A percentile compares a stretch with the other conserved stretches of the same genome.
These are phyloP conservation scores for Alcedo atthis DNA, from an alignment of 2,797 vertebrate genomes.

Conservation along the genomic window DNA sequence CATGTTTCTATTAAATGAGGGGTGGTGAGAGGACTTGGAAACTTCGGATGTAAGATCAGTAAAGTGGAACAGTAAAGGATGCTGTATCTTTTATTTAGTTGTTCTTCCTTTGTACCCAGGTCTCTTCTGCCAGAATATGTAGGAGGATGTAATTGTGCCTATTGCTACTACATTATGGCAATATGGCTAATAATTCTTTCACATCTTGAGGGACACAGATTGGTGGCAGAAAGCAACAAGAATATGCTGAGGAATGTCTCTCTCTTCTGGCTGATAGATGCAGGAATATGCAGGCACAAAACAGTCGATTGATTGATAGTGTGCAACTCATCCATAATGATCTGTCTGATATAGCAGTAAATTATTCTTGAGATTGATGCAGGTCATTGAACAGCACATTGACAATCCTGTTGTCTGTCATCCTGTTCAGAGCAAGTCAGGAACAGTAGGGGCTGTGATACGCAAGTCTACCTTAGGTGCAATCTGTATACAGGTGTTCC, in stretches of 20 bases:
- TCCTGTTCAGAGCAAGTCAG: slow-evolving; percentile 42
- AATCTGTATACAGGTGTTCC: slow-evolving; percentile 3
- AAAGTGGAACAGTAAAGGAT: not conserved
- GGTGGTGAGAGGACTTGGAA: not conserved
- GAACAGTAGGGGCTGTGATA: slow-evolving; percentile 31
- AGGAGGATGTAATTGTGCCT: not conserved
- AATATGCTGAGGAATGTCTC: slow-evolving; percentile 42
- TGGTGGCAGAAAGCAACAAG: slow-evolving; percentile 47
- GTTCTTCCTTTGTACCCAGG: not conserved
- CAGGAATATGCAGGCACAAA: slow-evolving; percentile 73
- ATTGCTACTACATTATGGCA: not conserved
- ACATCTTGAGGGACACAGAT: not conserved
- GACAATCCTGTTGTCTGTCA: slow-evolving; percentile 72
- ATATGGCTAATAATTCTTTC: slow-evolving; percentile 45
- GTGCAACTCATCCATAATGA: slow-evolving; percentile 71
- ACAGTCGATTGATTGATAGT: slow-evolving; percentile 72
- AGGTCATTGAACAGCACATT: slow-evolving; percentile 74
- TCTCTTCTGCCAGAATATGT: not conserved
- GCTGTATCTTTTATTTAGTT: not conserved
- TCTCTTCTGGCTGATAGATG: slow-evolving; percentile 64
- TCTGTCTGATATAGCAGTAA: slow-evolving; percentile 73
- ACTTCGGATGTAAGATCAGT: not conserved
- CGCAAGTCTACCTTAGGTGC: not conserved
- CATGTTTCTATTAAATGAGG: not conserved
- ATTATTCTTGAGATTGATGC: slow-evolving; percentile 76